phyloP scores from a whole-genome alignment of 2,113 vertebrate genomes.

The Orcinus orca region DNA sequence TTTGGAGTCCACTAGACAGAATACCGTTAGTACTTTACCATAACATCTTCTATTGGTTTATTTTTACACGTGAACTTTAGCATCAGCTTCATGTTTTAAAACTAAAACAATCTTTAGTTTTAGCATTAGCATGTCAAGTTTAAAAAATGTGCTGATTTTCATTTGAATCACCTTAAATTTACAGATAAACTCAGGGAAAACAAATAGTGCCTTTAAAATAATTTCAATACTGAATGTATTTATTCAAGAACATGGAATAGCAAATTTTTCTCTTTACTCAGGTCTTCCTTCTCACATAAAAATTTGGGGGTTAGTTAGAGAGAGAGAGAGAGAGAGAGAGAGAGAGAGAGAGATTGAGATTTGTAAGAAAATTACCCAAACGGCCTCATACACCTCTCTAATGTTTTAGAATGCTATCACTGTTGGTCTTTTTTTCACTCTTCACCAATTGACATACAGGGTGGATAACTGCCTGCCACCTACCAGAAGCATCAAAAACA shows the following conservation, averaged over 20 bases:
- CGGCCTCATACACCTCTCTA: not conserved
- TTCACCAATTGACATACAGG: not conserved
- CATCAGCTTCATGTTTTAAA: not conserved
- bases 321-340: not conserved
- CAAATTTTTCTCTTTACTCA: not conserved
- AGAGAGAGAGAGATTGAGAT: not conserved
- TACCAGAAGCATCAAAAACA: not conserved
- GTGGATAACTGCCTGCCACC: not conserved
- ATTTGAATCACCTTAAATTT: not conserved
- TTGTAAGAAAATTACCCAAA: not conserved
- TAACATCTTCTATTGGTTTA: not conserved
- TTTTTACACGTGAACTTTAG: not conserved
- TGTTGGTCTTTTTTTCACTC: not conserved
- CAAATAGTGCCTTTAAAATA: not conserved
- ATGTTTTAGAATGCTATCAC: not conserved
- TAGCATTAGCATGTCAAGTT: not conserved
- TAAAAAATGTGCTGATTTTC: not conserved
- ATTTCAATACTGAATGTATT: not conserved
- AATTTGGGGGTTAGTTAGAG: not conserved
- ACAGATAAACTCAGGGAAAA: conserved; percentile 9
- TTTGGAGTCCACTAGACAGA: not conserved
- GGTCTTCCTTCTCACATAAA: not conserved
- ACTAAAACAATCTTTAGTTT: not conserved
- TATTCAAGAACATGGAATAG: not conserved
- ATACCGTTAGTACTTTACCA: not conserved